phyloP scores from a whole-genome alignment of 2,113 vertebrate species.

The Centropristis striata region DNA sequence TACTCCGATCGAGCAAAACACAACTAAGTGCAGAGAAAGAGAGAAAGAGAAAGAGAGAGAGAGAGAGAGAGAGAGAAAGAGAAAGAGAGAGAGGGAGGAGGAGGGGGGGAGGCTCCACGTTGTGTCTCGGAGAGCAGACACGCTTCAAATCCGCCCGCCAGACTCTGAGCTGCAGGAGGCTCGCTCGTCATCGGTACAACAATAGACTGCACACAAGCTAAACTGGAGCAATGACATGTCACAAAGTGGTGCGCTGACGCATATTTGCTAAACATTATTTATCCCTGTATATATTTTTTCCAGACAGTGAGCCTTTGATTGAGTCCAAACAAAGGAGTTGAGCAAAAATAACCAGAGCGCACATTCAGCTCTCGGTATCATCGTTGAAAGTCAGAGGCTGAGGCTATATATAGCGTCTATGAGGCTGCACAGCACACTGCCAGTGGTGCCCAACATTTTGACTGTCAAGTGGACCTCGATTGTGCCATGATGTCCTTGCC shows the following conservation, averaged over 20 bases:
- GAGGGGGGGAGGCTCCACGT: constrained; percentile 54
- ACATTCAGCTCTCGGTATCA: background rate
- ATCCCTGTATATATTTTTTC: background rate
- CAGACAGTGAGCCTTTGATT: background rate
- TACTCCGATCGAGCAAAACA: constrained; percentile 79
- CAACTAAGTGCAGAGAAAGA: constrained; percentile 62
- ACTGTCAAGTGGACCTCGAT: constrained; percentile 31
- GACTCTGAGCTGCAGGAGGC: constrained; percentile 71
- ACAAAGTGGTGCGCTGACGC: background rate
- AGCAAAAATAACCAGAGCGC: constrained; percentile 31
- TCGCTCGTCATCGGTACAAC: constrained; percentile 69
- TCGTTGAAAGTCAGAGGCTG: constrained; percentile 18
- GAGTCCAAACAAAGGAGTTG: constrained; percentile 44
- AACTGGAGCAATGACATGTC: constrained; percentile 37
- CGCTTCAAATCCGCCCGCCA: constrained; percentile 81
- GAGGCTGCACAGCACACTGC: constrained; percentile 1
- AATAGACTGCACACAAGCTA: constrained; percentile 38
- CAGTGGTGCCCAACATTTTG: constrained; percentile 17
- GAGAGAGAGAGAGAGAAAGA: constrained; percentile 44
- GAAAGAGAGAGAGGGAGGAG: constrained; percentile 31
- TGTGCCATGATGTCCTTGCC: constrained; percentile 61
- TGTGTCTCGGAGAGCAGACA: constrained; percentile 65
- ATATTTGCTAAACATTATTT: background rate
- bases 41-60: constrained; percentile 48
- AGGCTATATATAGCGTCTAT: constrained; percentile 19